Conservation (phyloP, 2,797 vertebrate species). For the Crocodylus rhombifer region DNA sequence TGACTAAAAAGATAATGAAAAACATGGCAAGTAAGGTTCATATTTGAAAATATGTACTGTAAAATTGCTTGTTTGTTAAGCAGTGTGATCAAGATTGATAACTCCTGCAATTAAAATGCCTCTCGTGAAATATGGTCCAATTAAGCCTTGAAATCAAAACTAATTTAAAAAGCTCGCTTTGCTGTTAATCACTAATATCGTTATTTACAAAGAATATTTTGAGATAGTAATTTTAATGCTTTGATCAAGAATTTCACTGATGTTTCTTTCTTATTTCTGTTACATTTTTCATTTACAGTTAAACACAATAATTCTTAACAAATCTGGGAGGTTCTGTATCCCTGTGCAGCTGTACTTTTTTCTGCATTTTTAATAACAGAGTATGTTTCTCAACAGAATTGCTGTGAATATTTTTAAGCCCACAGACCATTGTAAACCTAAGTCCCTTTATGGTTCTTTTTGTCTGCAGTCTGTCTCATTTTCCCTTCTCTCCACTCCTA, state of each 20-base stretch:
- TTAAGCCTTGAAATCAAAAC: not conserved
- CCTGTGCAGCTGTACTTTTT: not conserved
- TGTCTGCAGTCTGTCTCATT: not conserved
- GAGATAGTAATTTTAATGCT: not conserved
- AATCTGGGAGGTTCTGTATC: not conserved
- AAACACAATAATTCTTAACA: not conserved
- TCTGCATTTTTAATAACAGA: not conserved
- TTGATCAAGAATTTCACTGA: not conserved
- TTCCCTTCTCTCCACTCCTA: not conserved
- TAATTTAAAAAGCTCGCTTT: not conserved
- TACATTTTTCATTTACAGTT: not conserved
- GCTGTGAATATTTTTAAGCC: not conserved
- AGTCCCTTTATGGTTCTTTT: not conserved
- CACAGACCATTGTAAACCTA: conserved; percentile 5
- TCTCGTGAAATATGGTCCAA: not conserved
- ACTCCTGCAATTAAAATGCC: not conserved
- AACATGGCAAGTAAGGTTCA: not conserved
- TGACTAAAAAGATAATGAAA: not conserved
- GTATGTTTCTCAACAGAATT: not conserved
- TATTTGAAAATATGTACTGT: not conserved
- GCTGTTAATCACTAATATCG: not conserved
- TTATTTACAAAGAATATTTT: not conserved
- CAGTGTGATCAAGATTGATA: not conserved
- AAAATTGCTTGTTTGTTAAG: not conserved
- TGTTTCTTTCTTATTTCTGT: not conserved